Conservation (phyloP, 2,113 vertebrate species). For the Pseudonaja textilis region DNA sequence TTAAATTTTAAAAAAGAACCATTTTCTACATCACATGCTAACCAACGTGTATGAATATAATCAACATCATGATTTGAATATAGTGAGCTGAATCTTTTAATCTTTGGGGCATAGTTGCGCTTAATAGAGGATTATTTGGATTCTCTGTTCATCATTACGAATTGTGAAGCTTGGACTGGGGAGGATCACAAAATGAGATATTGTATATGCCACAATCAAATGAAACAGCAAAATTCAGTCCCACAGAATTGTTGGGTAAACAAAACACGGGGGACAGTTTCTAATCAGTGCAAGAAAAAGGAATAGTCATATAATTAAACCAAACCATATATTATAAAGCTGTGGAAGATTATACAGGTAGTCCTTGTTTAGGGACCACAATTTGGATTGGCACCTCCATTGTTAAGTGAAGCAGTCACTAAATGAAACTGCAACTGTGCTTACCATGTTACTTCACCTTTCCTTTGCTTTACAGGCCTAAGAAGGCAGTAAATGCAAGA, state of each 20-base stretch:
- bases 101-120: neutral
- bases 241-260: neutral
- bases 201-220: neutral
- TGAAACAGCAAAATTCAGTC: constrained; percentile 23
- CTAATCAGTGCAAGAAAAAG: neutral
- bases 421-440: neutral
- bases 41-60: neutral
- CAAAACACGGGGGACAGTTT: constrained; percentile 12
- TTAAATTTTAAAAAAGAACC: neutral
- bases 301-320: constrained; percentile 30
- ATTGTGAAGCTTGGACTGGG: neutral
- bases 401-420: neutral
- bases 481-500: neutral
- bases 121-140: neutral
- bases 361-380: neutral
- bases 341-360: constrained; percentile 22
- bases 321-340: constrained; percentile 25
- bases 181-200: neutral
- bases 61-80: neutral
- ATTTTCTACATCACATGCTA: neutral
- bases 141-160: neutral
- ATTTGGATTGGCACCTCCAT: neutral
- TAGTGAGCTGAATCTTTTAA: neutral
- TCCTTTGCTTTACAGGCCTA: neutral
- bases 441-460: neutral